Evolutionary conservation across 2,113 vertebrate genomes (phyloP).

Genomic region (Urocolius indicus): DNA sequence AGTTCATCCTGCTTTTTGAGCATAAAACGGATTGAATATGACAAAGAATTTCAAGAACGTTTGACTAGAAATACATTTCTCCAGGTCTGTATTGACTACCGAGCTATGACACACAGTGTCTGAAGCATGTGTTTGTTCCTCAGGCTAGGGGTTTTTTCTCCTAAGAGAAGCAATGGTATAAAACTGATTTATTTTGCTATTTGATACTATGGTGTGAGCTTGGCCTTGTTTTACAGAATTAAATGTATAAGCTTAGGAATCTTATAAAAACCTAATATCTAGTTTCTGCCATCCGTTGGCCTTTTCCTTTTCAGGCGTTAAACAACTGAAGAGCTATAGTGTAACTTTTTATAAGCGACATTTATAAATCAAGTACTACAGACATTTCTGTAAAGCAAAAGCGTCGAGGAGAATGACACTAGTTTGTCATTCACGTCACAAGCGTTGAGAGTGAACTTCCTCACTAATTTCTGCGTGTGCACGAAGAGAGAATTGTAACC

Average conservation of each 20-base stretch:
- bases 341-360: background rate
- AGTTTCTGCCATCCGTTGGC: background rate
- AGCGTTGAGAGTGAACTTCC: rapidly evolving
- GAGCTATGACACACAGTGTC: background rate
- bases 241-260: background rate
- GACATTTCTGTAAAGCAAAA: background rate
- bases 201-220: background rate
- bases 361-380: background rate
- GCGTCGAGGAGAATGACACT: rapidly evolving
- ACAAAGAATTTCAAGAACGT: background rate
- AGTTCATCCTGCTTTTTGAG: background rate
- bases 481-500: background rate
- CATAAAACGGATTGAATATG: background rate
- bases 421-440: background rate
- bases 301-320: background rate
- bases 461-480: background rate
- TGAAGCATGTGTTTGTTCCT: background rate
- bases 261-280: background rate
- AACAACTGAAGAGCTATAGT: background rate
- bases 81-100: background rate
- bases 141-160: background rate
- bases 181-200: background rate
- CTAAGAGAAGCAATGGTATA: background rate
- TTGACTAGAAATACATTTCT: background rate
- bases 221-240: background rate